Percentiles rank a stretch among this genome's conserved stretches.
Evolutionary conservation across 2,888 invertebrate genomes (phyloP).

Genomic region (Hedya salicella): DNA sequence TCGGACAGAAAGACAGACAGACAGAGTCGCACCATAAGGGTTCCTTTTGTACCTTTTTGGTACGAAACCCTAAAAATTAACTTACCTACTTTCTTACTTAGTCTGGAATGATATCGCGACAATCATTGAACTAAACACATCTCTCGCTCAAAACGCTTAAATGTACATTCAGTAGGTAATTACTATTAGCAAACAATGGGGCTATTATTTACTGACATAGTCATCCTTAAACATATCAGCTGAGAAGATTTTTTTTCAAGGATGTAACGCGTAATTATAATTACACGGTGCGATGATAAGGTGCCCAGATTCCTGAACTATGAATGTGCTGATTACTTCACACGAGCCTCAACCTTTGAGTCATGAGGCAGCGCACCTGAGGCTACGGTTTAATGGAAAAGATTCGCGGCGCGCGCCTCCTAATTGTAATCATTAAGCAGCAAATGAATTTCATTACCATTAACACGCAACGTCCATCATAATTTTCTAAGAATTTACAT

Average conservation of each 20-base stretch:
- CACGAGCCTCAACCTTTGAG: conserved; percentile 37
- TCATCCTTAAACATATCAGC: conserved; percentile 10
- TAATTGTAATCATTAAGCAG: conserved; percentile 61
- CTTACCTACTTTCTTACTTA: no score
- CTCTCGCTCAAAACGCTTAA: neutral
- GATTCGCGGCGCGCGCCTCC: conserved; percentile 52
- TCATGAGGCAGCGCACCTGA: conserved; percentile 46
- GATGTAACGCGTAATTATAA: neutral
- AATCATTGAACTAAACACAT: neutral
- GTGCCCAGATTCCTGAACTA: conserved; percentile 9
- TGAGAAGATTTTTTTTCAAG: neutral
- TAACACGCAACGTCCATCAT: conserved; percentile 54
- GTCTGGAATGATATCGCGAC: no score
- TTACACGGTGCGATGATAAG: conserved; percentile 4
- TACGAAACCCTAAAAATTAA: no score
- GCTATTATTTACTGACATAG: neutral
- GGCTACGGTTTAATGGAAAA: conserved; percentile 51
- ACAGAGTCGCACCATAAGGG: no score
- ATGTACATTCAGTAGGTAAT: neutral
- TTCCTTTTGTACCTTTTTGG: no score
- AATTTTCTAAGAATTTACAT: conserved; percentile 32
- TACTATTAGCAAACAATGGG: neutral
- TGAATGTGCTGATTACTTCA: conserved; percentile 17
- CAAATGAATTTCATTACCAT: conserved; percentile 57
- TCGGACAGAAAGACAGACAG: no score